Evolutionary conservation across 2,113 vertebrate genomes (phyloP), one percentile per base, ranked within the genome.

Genomic region (Oryzias celebensis): DNA sequence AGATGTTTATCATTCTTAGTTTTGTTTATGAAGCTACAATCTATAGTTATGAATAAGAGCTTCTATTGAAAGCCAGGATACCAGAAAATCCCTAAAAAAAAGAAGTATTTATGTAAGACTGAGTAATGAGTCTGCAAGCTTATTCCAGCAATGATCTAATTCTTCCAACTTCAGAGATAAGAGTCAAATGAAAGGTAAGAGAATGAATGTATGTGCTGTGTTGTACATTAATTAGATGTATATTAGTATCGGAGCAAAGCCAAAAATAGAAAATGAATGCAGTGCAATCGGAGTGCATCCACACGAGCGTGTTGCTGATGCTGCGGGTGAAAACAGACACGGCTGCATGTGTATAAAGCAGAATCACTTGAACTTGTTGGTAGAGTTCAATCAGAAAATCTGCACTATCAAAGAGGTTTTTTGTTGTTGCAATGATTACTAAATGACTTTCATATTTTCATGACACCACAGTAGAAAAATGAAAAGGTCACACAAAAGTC

Each of bases 191-290:
- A 28, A 28, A 6, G 70, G 51, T 74, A 53, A 73, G 56, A 74
- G 59, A 71, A 66, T 59, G 77, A 83, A 79, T 87, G 84, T 83
- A 85, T 86, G 54, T 81, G 43, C 62, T 72, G 53, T 65, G 62
- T 15, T 79, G 72, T 78, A 59, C 67, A 64, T 85, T 81, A 54
- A 65, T 77, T 52, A 79, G 55, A 68, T 64, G 47, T 83, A 61
- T 63, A 60, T 83, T 47, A 70, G 58, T 56, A 24, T 72, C 64
- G 71, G 83, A 88, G 88, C 58, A 67, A 89, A 88, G 88, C 90
- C 90, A 91, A 91, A 91, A 88, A 36, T 12, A 36, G 10, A 36
- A 82, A 42, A 78, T 51, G 42, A 56, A 65, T 36, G 14, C 44
- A 23, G 53, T 20, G 13, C 1, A 52, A 78, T 70, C 73, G 26